Evolutionary conservation across 2,888 invertebrate species (phyloP), one percentile per base, ranked within the genome.

Genomic region (Glaucopsyche alexis): DNA sequence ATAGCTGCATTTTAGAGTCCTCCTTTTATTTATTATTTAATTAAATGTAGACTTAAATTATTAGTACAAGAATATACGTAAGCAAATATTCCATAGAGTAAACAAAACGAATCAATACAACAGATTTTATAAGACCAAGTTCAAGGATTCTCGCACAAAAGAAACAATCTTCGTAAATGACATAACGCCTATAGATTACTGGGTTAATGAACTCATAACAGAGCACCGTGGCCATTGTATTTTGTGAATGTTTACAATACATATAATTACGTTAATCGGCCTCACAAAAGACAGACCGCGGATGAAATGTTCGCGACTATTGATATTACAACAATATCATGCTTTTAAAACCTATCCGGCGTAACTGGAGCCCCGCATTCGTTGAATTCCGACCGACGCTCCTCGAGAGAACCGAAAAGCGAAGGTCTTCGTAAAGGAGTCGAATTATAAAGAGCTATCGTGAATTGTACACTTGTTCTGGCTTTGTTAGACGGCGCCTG

Each of bases 381-480:
- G 70, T 55, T 64, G 70, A 69, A 73, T 69, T 45, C 71, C 77
- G 73, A 77, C 80, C 77, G 64, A 77, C 66, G 76, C 76, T 77
- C 71, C 75, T 73, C 80, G 80, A 80, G 82, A 78, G 79, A 78
- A 79, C 79, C 79, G 78, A 85, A 77, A 80, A 81, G 83, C 83
- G 85, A 82, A 85, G 90, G 77, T 87, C 90, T 82, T 76, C 78
- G 80, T 87, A 87, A 84, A 87, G 79, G 82, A 88, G 91, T 81
- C 83, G 87, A 79, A 85, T 87, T 80, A 90, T 92, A 92, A 91
- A 92, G 88, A 91, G 87, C 87, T 89, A 91, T 90, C 86, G 85
- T 91, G 91, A 91, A 92, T 90, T 87, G 89, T 91, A 91, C 92
- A 93, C 92, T 92, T 92, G 92, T 92, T 87, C 83, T 83, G 81